Base-by-base conservation (phyloP, 2,888 invertebrate genomes). In the Maniola hyperantus region DNA sequence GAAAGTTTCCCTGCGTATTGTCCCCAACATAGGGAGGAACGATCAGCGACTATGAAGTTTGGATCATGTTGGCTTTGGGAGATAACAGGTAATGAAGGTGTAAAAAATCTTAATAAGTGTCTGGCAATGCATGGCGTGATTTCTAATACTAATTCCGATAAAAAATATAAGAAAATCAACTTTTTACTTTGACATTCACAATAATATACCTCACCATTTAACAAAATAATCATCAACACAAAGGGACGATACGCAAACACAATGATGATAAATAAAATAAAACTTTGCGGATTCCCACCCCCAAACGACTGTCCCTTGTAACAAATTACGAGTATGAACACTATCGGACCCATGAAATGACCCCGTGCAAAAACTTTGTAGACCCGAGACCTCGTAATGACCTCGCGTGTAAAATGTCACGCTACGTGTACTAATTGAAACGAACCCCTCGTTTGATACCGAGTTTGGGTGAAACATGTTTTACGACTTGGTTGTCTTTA, bases 371-470 rank as follows among this genome's bases (percentile, higher is more conserved):
- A 64, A 66, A 62, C 66, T 66, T 58, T 48, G 34, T 39, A 18
- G 15, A 39, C 15, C 34, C 46, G 42, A 26, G n/a, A 42, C 42
- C 44, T 44, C 42, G 15, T 57, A 58, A 69, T 66, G 61, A 53
- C 64, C 44, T 64, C 55, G 39, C 64, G 51, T 69, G 64, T 66
- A 54, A 66, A 69, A 58, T 51, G 62, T 64, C 58, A 66, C 60
- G 59, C 34, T 64, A 36, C 51, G 53, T 50, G 63, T 36, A 61
- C 51, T 64, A 61, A 64, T 58, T 62, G 69, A 48, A 66, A 62
- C 57, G 51, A 53, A 46, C 48, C 39, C 42, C 51, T 54, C 33
- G 13, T 57, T 39, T 42, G 8, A 11, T 18, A 39, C 18, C 20
- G 57, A 13, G 13, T 64, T 54, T 59, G 54, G 58, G 59, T 15